Conservation (phyloP, 2,888 invertebrate genomes). For the Apantesis nais region DNA sequence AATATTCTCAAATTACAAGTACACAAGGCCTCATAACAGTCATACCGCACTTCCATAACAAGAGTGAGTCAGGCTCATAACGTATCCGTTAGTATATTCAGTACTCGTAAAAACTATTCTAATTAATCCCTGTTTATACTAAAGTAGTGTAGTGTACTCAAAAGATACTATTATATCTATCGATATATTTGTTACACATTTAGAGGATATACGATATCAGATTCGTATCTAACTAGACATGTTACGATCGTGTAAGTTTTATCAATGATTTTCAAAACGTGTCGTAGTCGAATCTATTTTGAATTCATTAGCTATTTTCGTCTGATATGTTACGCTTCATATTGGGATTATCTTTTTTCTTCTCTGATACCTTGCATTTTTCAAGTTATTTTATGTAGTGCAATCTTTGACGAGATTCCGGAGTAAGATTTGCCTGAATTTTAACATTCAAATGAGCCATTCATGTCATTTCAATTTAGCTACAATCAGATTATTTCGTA, state of each 20-base stretch:
- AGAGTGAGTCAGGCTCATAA: constrained; percentile 50
- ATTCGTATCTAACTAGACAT: neutral
- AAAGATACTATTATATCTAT: constrained; percentile 3
- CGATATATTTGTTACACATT: constrained; percentile 1
- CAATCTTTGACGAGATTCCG: neutral
- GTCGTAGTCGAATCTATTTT: neutral
- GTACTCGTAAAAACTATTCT: constrained; percentile 68
- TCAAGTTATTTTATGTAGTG: neutral
- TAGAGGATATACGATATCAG: neutral
- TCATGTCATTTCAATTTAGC: neutral
- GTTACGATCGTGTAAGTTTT: neutral
- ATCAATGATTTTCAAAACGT: neutral
- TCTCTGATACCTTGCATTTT: neutral
- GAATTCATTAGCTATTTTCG: neutral
- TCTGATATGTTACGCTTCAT: neutral
- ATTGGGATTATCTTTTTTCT: neutral
- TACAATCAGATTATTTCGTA: neutral
- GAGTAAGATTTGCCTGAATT: neutral
- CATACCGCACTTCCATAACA: constrained; percentile 44
- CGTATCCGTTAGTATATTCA: constrained; percentile 47
- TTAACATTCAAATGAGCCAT: neutral
- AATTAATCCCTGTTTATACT: constrained; percentile 47
- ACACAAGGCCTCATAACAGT: constrained; percentile 33
- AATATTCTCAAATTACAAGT: constrained; percentile 28
- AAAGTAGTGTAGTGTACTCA: neutral